Evolutionary conservation across 53 echinoderm and acorn worm genomes (phyloP).

Genomic region (Pentamera pediparva): DNA sequence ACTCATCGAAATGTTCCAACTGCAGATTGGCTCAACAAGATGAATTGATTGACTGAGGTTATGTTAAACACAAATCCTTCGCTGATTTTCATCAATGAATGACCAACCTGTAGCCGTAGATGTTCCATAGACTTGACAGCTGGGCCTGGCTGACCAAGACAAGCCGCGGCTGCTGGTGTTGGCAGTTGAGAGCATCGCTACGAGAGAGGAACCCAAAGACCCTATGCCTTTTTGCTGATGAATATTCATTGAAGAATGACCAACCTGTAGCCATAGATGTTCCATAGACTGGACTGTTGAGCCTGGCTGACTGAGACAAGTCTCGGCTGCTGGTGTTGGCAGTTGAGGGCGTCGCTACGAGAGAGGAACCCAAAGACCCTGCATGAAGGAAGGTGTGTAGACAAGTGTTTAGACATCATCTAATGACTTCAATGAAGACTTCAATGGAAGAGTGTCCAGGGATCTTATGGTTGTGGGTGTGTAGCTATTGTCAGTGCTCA

Average conservation of each 20-base stretch:
- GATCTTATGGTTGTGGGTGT: no score
- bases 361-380: slow-evolving; percentile 81
- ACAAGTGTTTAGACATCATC: no score
- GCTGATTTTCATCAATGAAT: background rate
- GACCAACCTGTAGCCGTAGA: slow-evolving; percentile 86
- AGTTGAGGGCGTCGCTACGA: slow-evolving; percentile 87
- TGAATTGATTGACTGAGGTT: no score
- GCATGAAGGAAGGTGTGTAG: no score
- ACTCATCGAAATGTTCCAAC: no score
- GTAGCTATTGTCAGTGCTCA: no score
- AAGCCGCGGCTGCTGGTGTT: slow-evolving; percentile 88
- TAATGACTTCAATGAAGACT: no score
- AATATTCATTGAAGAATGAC: no score
- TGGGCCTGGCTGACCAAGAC: slow-evolving; percentile 87
- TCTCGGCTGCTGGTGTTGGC: slow-evolving; percentile 88
- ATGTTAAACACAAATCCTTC: background rate
- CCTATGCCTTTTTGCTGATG: no score
- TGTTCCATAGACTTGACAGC: slow-evolving; percentile 83
- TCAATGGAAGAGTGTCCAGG: no score
- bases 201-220: slow-evolving; percentile 76
- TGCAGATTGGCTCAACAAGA: no score
- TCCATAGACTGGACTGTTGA: slow-evolving; percentile 88
- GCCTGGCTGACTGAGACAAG: slow-evolving; percentile 86
- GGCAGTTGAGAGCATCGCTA: slow-evolving; percentile 90
- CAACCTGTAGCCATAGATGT: slow-evolving; percentile 96